A percentile compares a stretch with the other conserved stretches of the same genome.
These are phyloP conservation scores for Phalacrocorax aristotelis DNA, from an alignment of 2,113 vertebrate species.

Conservation along the genomic window DNA sequence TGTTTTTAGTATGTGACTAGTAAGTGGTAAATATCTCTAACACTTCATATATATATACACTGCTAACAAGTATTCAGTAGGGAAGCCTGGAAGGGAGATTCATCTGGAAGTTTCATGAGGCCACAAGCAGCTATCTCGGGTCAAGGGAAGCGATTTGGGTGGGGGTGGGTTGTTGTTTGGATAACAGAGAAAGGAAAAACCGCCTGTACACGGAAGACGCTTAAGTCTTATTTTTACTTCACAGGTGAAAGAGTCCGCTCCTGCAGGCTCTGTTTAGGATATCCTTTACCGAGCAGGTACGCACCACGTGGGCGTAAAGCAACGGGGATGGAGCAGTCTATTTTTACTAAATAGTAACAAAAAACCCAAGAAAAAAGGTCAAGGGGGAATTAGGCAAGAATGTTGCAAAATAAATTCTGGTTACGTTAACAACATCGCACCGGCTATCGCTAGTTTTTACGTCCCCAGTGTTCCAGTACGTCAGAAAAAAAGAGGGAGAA, in stretches of 20 bases:
- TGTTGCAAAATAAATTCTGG: background rate
- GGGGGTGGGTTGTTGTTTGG: background rate
- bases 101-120: background rate
- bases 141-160: background rate
- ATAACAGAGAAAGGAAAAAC: background rate
- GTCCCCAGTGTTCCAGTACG: background rate
- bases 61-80: background rate
- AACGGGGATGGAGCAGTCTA: background rate
- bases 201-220: accelerated
- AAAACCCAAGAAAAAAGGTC: background rate
- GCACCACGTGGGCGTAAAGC: background rate
- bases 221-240: background rate
- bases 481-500: background rate
- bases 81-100: background rate
- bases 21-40: background rate
- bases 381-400: background rate
- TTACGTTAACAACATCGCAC: background rate
- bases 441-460: background rate
- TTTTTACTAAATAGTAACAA: background rate
- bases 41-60: background rate
- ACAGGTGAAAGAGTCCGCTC: background rate
- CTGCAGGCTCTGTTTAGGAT: background rate
- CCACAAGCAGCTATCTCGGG: background rate
- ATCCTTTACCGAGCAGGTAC: background rate
- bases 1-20: background rate